Evolutionary conservation across 23 tunicate genomes (phyloP).

Genomic region (Phallusia fumigata): DNA sequence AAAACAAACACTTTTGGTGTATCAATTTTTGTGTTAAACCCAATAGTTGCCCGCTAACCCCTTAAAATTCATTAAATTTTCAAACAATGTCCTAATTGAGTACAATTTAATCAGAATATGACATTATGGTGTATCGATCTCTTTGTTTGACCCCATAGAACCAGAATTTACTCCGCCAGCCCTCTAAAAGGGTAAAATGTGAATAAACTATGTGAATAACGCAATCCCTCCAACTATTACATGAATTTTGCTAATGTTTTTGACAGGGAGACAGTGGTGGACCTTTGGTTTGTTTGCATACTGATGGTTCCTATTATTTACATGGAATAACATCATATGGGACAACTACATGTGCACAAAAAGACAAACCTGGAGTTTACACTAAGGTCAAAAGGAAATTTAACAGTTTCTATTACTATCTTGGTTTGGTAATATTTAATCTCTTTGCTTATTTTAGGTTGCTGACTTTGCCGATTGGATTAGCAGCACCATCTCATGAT

Average conservation of each 20-base stretch:
- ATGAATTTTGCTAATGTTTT: background rate
- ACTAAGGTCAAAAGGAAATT: slow-evolving; percentile 39
- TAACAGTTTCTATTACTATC: background rate
- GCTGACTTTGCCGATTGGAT: slow-evolving; percentile 2
- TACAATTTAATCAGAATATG: no score
- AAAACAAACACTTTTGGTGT: no score
- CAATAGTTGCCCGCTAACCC: no score
- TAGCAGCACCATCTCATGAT: background rate
- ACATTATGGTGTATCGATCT: no score
- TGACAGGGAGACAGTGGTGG: slow-evolving; percentile 77
- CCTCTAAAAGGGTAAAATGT: no score
- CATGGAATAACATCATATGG: slow-evolving; percentile 76
- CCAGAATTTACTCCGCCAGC: no score
- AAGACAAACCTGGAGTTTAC: slow-evolving; percentile 47
- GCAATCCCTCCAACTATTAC: no score
- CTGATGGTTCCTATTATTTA: slow-evolving; percentile 30
- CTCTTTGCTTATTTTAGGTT: background rate
- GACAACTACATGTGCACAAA: slow-evolving; percentile 40
- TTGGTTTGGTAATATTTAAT: background rate
- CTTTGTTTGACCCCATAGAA: no score
- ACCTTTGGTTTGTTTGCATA: slow-evolving; percentile 51
- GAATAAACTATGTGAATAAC: no score
- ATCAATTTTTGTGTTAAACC: no score
- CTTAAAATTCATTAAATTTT: no score
- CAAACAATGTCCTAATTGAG: no score